Base-by-base conservation (phyloP, 2,113 vertebrate species). In the Corythoichthys intestinalis region DNA sequence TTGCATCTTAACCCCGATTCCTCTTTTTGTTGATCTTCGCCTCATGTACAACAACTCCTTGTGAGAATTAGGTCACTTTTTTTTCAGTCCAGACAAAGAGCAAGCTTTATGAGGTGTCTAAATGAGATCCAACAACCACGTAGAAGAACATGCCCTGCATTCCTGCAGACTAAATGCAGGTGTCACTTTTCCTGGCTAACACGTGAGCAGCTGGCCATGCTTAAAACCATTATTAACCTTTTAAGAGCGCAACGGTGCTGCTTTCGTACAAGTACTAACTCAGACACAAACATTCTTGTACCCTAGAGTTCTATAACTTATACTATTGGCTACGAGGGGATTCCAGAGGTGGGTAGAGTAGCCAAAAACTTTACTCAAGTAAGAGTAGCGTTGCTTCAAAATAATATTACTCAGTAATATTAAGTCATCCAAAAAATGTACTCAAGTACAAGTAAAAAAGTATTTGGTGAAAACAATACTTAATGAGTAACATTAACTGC, bases 101-200 rank as follows among this genome's bases (percentile, higher is more conserved):
- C n/a, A n/a, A 0, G 56, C 49, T 82, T 77, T 69, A 73, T 47
- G 77, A 85, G 80, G 70, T 66, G 75, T 70, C 61, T 78, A 81
- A 79, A 69, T 80, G 81, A 20, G 76, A 74, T 66, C 80, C 65
- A 38, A 64, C 70, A 28, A 71, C 57, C 71, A 49, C 67, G 5
- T 50, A 57, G 73, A 70, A 81, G 59, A 62, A 68, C 14, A 35
- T 74, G 85, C 74, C 70, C 72, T 67, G 72, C 79, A 87, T 87
- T 88, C 78, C 83, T 79, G 7, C 54, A 6, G 20, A 34, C 10
- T 54, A 64, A 67, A 64, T 85, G 74, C 86, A 89, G 86, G 85
- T 89, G 85, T 87, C 77, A 77, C 84, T 60, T 60, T 74, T 77
- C 52, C 72, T 62, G 79, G 71, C 7, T 67, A 68, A 71, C 60